Base-by-base conservation (phyloP, 2,797 vertebrate genomes). In the Mico argentatus region DNA sequence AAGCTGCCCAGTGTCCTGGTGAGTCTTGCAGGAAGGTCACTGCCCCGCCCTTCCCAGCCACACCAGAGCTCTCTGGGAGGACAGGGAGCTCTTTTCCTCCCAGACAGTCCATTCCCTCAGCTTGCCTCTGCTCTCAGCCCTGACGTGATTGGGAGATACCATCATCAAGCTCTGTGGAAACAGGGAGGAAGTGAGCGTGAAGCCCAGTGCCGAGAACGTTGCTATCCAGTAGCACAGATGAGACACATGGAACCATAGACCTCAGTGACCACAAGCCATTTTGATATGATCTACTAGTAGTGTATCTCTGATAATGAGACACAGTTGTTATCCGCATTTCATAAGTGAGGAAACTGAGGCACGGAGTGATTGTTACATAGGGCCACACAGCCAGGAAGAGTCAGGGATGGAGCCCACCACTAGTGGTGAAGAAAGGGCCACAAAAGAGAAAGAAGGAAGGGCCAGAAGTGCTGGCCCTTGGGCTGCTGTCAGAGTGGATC, bases 1-100 rank as follows among this genome's bases (percentile, higher is more conserved):
- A 98, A 96, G 96, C 97, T 98, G 0, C 99, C 99, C 0, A 26
- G 95, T 0, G 98, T 97, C 44, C 97, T 99, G 99, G 99, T 99
- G 90, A 99, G 99, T 96, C 39, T 39, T 14, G 0, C 0, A 7
- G 41, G 39, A 7, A 20, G 33, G 22, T 15, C 9, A 1, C 75
- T 22, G 12, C 5, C 39, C 48, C 2, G 1, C 19, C 81, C 59
- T 67, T 75, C 50, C 19, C 36, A 4, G 26, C 9, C n/a, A 1
- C 11, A 2, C 20, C n/a, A 1, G 36, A 36, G 22, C 46, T 14
- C 41, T 12, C 0, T 55, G 4, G 10, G 4, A 14, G 12, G 33
- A 4, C 36, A 15, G 50, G 22, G 14, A 5, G 13, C 11, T 12
- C 39, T 55, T n/a, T 64, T 46, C 50, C 50, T 52, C 50, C 33